Base-by-base conservation (phyloP, 2,888 invertebrate genomes). In the Drosophila eohydei region DNA sequence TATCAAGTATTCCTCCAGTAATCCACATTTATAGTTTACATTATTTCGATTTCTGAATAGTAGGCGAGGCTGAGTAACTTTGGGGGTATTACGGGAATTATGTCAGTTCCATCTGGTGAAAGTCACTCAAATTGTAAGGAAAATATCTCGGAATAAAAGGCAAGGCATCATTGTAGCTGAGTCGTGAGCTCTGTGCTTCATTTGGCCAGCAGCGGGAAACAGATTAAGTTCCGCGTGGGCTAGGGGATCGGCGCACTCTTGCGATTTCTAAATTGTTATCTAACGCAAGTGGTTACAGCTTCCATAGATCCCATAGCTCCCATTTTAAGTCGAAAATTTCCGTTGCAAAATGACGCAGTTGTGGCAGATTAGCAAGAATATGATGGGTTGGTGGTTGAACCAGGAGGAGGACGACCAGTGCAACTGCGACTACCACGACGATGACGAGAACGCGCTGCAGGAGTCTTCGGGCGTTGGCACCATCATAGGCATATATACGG, bases 391-490 rank as follows among this genome's bases (percentile, higher is more conserved):
- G 50, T 8, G 44, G 21, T 6, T 48, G 28, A 36, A 28, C 8
- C 44, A 54, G 2, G 28, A 54, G 2, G 28, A 44, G 11, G 28
- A 62, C 6, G 65, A 62, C 21, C 34, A 43, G 8, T 63, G 57
- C 38, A 38, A 14, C 9, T 51, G 46, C 30, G 54, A 57, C 12
- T 52, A 34, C 11, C 4, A 3, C 5, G 54, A 61, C 2, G 63
- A 60, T 0, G 57, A 57, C 4, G 50, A 70, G 7, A 21, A 0
- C 14, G 57, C 56, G 0, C 8, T 16, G 6, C 70, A 78, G 38
- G 58, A 83, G 3, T 74, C 78, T 0, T 83, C 88, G 9, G 82
- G 74, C 28, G 14, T 68, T 1, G 38, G 34, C 7, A 78, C 71
- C 4, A 44, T 70, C 0, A 28, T 78, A 32, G 38, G 65, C 0